Base-by-base conservation (phyloP, 2,113 vertebrate genomes). In the Centropus bengalensis region DNA sequence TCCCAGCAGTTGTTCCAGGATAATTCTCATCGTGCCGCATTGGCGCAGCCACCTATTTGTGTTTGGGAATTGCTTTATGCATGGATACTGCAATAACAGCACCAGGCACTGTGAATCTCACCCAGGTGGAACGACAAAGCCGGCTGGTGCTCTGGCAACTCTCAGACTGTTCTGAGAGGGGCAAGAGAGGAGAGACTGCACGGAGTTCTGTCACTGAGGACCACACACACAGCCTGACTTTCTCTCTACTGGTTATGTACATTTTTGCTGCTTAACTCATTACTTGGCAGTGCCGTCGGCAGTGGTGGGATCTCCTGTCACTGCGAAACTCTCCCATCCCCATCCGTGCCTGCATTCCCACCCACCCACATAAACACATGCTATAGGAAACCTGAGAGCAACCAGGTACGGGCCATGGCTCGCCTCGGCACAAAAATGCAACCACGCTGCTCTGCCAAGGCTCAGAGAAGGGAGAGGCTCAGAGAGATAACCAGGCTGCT, bases 381-480 rank as follows among this genome's bases (percentile, higher is more conserved):
- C 68, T 27, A 10, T 0, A 62, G 69, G 71, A 80, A 73, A 75
- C 64, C 21, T 22, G 64, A 69, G 52, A 91, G 49, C 16, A 83
- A 12, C n/a, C 10, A 71, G 18, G 59, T 42, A 15, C 0, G 19
- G 52, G 51, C 58, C 68, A 60, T 0, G 12, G 55, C 59, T 67
- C 20, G 26, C 69, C 47, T 44, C 45, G 54, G 54, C 30, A 33
- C 63, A 63, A 93, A 80, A 56, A 28, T 5, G 18, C 76, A 81
- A 21, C n/a, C 17, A 2, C 1, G 1, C 42, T n/a, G 56, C 58
- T 82, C 52, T 89, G 94, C 85, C 91, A 88, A 81, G 52, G 32
- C 47, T 64, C 47, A 47, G 69, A 12, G 44, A 73, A 90, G 70
- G 77, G 74, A 91, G 85, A 77, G 73, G 82, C 75, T n/a, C 5